phyloP scores from a whole-genome alignment of 2,797 vertebrate genomes.

The Eupleurogrammus muticus region DNA sequence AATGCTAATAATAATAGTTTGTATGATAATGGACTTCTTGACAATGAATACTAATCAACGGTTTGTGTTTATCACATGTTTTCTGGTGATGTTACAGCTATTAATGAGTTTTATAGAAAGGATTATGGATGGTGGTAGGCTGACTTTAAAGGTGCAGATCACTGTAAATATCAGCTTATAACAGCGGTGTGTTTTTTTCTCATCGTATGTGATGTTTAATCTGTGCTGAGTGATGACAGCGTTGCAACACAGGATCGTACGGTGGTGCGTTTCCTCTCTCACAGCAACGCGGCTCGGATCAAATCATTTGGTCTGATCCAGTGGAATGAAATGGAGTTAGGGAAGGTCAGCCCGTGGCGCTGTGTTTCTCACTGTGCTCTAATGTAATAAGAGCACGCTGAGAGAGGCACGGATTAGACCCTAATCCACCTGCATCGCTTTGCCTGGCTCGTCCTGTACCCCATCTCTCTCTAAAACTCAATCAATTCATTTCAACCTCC shows the following conservation, averaged over 20 bases:
- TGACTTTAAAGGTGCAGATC: constrained; percentile 6
- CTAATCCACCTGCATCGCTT: constrained; percentile 53
- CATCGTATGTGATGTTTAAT: constrained; percentile 14
- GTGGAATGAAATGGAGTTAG: constrained; percentile 69
- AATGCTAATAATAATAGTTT: too few relatives aligned
- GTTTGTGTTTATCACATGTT: not conserved
- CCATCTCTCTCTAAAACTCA: constrained; percentile 25
- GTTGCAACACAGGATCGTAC: constrained; percentile 6
- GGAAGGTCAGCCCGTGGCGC: constrained; percentile 64
- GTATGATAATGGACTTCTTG: not conserved
- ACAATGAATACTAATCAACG: not conserved
- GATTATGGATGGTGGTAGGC: not conserved
- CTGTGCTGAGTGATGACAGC: constrained; percentile 29
- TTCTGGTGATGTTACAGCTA: not conserved
- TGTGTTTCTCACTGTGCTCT: constrained; percentile 57
- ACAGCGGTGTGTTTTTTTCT: not conserved
- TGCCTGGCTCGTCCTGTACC: constrained; percentile 18
- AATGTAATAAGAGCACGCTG: constrained; percentile 65
- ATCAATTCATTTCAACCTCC: constrained; percentile 29
- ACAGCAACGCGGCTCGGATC: constrained; percentile 40
- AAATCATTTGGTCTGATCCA: constrained; percentile 69
- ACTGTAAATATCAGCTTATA: not conserved
- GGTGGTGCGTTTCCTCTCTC: constrained; percentile 29
- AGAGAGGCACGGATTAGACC: constrained; percentile 59
- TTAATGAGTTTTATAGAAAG: not conserved